Base-by-base conservation (phyloP, 2,797 vertebrate genomes). In the Chrysocyon brachyurus region DNA sequence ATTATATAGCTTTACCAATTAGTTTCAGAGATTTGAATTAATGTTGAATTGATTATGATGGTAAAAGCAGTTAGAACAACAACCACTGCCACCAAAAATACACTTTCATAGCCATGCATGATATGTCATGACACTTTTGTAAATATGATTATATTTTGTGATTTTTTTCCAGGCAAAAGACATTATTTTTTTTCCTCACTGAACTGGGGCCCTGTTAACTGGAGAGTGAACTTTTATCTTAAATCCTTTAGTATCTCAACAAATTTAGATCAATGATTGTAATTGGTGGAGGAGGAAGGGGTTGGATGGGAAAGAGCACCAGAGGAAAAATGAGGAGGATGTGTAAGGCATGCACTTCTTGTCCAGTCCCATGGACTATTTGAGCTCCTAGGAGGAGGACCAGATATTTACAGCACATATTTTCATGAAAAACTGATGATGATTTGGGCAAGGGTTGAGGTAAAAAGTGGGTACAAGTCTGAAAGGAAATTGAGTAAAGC, bases 1-100 rank as follows among this genome's bases (percentile, higher is more conserved):
- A 84, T 78, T 77, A 61, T 36, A 81, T 15, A 87, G 5, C 6
- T 19, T 52, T 85, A 24, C 17, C 6, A 84, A 59, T 83, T 88
- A 81, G 19, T 75, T 87, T 96, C 33, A 81, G 56, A 84, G 16
- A 81, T 88, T 64, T 85, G 17, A 59, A 77, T 93, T 91, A 94
- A 82, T 54, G 28, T 52, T 70, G 4, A 70, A 87, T 22, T 64
- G 46, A 77, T 5, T 70, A 12, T 84, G 26, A 64, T 87, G 28
- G 79, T 87, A 17, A 87, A 40, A 92, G 28, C 56, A 64, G 24
- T 66, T 52, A 87, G 21, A 78, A 33, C 4, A 86, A 52, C 26
- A 4, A 49, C 15, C 66, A 46, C 4, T 52, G 63, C 21, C 14
- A 82, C 21, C 19, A 49, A 78, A 91, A 54, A 57, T 75, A 11